Evolutionary conservation across 2,797 vertebrate genomes (phyloP).

Genomic region (Cephalopachus bancanus): DNA sequence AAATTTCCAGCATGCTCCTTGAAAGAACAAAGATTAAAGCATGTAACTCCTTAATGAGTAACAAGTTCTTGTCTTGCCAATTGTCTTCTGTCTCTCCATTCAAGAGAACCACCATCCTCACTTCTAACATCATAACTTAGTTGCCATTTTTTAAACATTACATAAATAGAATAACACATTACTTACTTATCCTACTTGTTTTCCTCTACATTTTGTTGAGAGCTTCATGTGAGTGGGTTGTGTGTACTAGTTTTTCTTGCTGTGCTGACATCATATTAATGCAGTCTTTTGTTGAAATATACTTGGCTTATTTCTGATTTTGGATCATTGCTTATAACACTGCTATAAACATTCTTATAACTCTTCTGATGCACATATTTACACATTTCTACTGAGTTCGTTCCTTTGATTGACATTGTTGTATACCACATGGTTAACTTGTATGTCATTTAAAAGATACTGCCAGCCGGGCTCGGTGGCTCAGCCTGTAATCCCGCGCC

Average conservation of each 20-base stretch:
- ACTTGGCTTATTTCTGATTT: background rate
- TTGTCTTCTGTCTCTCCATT: background rate
- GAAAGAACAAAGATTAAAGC: background rate
- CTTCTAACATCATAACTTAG: background rate
- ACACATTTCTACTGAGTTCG: background rate
- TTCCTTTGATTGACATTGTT: background rate
- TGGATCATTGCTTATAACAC: background rate
- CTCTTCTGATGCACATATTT: background rate
- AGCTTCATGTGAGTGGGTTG: background rate
- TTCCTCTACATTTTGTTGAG: background rate
- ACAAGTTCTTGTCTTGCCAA: background rate
- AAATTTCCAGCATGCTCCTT: background rate
- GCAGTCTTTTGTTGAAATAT: background rate
- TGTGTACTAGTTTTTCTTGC: background rate
- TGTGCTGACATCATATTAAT: background rate
- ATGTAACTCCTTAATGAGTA: background rate
- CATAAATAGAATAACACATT: background rate
- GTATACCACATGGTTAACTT: background rate
- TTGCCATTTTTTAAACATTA: background rate
- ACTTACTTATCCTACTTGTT: background rate
- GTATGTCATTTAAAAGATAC: background rate
- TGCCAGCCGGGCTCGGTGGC: too few species aligned
- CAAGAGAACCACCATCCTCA: background rate
- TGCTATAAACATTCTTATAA: background rate
- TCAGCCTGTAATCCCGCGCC: too few species aligned